phyloP scores from a whole-genome alignment of 2,888 invertebrate species.

The Dynastes maya region DNA sequence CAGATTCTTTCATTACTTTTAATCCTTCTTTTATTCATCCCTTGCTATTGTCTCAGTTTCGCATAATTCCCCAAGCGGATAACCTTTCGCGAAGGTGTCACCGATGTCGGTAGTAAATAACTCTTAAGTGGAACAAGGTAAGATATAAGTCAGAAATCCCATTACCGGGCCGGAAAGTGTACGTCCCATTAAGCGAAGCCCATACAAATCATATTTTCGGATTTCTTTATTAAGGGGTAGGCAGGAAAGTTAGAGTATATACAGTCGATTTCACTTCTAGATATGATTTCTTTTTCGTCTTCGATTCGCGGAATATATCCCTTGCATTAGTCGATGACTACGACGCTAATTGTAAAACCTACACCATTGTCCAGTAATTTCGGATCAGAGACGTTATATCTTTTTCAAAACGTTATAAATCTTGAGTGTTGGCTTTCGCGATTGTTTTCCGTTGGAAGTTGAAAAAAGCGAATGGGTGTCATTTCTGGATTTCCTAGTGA shows the following conservation, averaged over 20 bases:
- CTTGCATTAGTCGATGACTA: not conserved
- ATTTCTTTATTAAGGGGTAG: slow-evolving; percentile 47
- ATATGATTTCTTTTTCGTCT: not conserved
- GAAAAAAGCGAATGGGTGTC: too few species aligned
- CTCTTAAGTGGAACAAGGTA: slow-evolving; percentile 56
- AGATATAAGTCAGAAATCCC: slow-evolving; percentile 58
- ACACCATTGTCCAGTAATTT: too few species aligned
- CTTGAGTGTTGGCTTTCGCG: too few species aligned
- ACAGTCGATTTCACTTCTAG: not conserved
- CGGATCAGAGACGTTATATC: too few species aligned
- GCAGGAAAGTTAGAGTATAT: not conserved
- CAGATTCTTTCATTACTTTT: not conserved
- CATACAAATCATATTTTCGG: slow-evolving; percentile 52
- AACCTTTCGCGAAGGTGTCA: slow-evolving; percentile 28
- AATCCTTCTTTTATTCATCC: not conserved
- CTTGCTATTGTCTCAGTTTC: not conserved
- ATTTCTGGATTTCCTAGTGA: too few species aligned
- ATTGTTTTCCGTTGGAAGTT: too few species aligned
- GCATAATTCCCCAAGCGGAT: slow-evolving; percentile 38
- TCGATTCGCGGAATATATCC: not conserved
- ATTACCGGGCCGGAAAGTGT: slow-evolving; percentile 52
- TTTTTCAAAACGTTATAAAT: too few species aligned
- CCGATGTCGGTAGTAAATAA: slow-evolving; percentile 52
- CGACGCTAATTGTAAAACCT: too few species aligned
- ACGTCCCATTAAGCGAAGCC: slow-evolving; percentile 50